These are phyloP conservation scores for Lithosia quadra DNA, from an alignment of 2,888 invertebrate species.

Conservation along the genomic window DNA sequence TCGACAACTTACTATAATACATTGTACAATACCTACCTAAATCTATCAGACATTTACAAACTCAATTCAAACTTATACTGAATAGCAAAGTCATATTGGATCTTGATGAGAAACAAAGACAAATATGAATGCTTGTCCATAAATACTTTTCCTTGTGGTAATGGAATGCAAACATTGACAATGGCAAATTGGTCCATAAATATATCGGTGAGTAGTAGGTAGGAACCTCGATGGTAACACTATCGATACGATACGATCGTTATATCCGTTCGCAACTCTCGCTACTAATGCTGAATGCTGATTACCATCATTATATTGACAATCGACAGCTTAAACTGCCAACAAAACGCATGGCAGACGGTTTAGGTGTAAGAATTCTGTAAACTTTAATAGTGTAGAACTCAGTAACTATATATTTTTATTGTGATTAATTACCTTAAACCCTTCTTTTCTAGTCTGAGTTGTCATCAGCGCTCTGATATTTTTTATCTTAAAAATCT, in stretches of 20 bases:
- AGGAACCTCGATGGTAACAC: slow-evolving; percentile 46
- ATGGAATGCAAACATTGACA: slow-evolving; percentile 66
- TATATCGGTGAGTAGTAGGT: slow-evolving; percentile 57
- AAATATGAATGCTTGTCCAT: slow-evolving; percentile 49
- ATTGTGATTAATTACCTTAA: too few species aligned
- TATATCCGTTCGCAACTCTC: slow-evolving; percentile 54
- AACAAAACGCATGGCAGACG: slow-evolving; percentile 14
- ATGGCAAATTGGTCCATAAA: slow-evolving; percentile 61
- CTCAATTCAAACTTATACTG: slow-evolving; percentile 8
- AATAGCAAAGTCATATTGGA: slow-evolving; percentile 23
- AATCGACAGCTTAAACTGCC: slow-evolving; percentile 53
- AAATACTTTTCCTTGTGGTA: slow-evolving; percentile 56
- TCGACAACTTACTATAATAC: slow-evolving; percentile 10
- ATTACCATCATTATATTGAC: slow-evolving; percentile 68
- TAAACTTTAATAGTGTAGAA: background rate
- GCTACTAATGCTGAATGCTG: slow-evolving; percentile 63
- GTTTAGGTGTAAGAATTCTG: background rate
- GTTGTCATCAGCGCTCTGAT: too few species aligned
- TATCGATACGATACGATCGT: slow-evolving; percentile 46
- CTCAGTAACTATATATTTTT: background rate
- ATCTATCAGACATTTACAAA: background rate
- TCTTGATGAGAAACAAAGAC: slow-evolving; percentile 31
- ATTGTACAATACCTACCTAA: background rate
- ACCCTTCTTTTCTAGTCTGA: too few species aligned
- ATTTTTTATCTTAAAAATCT: background rate